phyloP scores from a whole-genome alignment of 1,140 invertebrate genomes.

The Colletes gigas region DNA sequence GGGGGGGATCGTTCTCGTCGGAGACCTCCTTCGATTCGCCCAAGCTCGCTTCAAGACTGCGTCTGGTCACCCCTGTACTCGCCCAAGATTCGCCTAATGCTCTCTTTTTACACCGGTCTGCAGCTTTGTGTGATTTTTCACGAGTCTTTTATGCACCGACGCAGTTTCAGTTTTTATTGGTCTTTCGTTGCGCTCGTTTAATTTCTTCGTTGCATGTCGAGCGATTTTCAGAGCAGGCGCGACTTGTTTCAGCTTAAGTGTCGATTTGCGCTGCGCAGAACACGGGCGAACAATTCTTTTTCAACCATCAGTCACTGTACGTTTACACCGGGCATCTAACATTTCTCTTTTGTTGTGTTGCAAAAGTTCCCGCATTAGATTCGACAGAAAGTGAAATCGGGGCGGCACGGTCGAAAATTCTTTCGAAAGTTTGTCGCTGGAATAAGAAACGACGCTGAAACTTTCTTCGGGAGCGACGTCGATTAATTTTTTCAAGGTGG shows the following conservation, averaged over 20 bases:
- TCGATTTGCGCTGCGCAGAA: too few relatives aligned
- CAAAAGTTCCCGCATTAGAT: neutral
- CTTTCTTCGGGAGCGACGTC: too few relatives aligned
- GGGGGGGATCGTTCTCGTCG: slow-evolving; percentile 1
- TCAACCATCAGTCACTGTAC: too few relatives aligned
- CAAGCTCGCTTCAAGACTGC: neutral
- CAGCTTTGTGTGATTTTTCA: slow-evolving; percentile 5
- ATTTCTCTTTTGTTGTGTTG: too few relatives aligned
- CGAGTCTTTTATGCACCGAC: slow-evolving; percentile 13
- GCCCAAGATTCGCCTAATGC: neutral
- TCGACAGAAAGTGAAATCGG: neutral
- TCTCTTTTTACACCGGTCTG: too few relatives aligned
- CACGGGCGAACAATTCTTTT: too few relatives aligned
- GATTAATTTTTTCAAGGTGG: neutral
- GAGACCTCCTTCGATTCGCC: too few relatives aligned
- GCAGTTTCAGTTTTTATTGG: neutral
- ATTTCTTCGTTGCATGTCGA: slow-evolving; percentile 15
- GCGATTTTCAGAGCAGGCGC: slow-evolving; percentile 6
- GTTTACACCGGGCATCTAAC: too few relatives aligned
- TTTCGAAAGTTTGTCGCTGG: too few relatives aligned
- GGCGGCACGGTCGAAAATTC: too few relatives aligned
- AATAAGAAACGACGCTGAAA: too few relatives aligned
- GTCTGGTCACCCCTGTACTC: neutral
- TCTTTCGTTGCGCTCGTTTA: slow-evolving; percentile 15
- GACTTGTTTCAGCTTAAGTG: too few relatives aligned